Base-by-base conservation (phyloP, 1,140 invertebrate species). In the Macrocentrus cingulum region DNA sequence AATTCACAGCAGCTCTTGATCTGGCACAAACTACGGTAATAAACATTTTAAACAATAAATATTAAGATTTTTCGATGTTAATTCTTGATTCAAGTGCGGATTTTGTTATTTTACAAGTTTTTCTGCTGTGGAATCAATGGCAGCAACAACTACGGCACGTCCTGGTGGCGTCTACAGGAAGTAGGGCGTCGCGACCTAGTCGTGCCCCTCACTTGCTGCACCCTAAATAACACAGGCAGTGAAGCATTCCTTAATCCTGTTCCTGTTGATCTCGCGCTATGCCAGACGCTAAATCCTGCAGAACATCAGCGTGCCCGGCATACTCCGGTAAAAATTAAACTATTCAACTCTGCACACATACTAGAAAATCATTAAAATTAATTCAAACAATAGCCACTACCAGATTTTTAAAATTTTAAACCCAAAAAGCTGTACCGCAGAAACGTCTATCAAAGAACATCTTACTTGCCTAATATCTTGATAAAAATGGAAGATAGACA, bases 71-170 rank as follows among this genome's bases (percentile, higher is more conserved):
- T n/a, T n/a, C n/a, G n/a, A n/a, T n/a, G n/a, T n/a, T n/a, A n/a
- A n/a, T n/a, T n/a, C 20, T 32, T 4, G 13, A 45, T 46, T 44
- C n/a, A 42, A 53, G 19, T 32, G 48, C 42, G 64, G 42, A 50
- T 56, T 22, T 16, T 53, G 25, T 44, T 60, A 56, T 60, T 55
- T 25, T n/a, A 37, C 71, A n/a, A 91, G 85, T 88, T 92, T 66
- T 82, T 88, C 55, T 95, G 92, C 68, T 95, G 92, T 73, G 92
- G 91, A 7, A 88, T 93, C 66, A 84, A 85, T 22, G 86, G 86
- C 60, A 86, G 88, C 1, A 82, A 83, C 42, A 92, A 94, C 82
- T 94, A 92, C 74, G 87, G 89, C 60, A 89, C 88, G 53, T 92
- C 91, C 1, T 76, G 86, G 66, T 94, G 91, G 91, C 83, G 88